phyloP scores from a whole-genome alignment of 1,140 invertebrate genomes.

The Dendroctonus valens region DNA sequence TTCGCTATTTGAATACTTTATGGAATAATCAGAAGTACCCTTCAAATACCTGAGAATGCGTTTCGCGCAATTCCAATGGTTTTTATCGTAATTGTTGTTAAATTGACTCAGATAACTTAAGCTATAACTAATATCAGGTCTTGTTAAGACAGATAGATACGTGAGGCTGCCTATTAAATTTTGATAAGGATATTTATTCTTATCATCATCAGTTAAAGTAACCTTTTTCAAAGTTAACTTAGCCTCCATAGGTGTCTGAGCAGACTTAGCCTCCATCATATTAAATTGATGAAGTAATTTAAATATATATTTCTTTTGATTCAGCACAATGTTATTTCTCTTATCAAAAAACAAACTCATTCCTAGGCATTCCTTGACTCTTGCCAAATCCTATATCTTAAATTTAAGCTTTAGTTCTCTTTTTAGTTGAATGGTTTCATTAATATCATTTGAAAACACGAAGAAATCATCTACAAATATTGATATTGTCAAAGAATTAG shows the following conservation, averaged over 20 bases:
- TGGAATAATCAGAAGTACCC: background rate
- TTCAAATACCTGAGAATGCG: slow-evolving; percentile 4
- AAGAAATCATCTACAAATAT: slow-evolving; percentile 13
- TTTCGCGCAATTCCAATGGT: background rate
- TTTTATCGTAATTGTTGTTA: background rate
- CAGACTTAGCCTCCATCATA: slow-evolving; percentile 31
- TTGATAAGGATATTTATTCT: slow-evolving; percentile 9
- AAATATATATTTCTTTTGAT: slow-evolving; percentile 35
- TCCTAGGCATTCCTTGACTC: slow-evolving; percentile 40
- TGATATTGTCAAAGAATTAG: background rate
- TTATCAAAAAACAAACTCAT: slow-evolving; percentile 32
- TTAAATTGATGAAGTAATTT: slow-evolving; percentile 26
- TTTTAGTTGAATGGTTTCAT: slow-evolving; percentile 28
- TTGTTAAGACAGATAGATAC: slow-evolving; percentile 25
- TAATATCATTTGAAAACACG: slow-evolving; percentile 20
- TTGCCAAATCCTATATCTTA: slow-evolving; percentile 41
- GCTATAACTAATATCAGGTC: slow-evolving; percentile 22
- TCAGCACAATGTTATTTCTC: slow-evolving; percentile 9
- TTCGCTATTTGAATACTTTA: too few species aligned
- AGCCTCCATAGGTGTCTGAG: slow-evolving; percentile 24
- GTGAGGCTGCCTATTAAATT: slow-evolving; percentile 14
- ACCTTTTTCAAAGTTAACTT: too few species aligned
- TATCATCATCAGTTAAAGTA: background rate
- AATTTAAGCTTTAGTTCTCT: slow-evolving; percentile 29
- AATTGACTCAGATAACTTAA: slow-evolving; percentile 3